Conservation (phyloP, 2,888 invertebrate species). For the Andricus quercusramuli region DNA sequence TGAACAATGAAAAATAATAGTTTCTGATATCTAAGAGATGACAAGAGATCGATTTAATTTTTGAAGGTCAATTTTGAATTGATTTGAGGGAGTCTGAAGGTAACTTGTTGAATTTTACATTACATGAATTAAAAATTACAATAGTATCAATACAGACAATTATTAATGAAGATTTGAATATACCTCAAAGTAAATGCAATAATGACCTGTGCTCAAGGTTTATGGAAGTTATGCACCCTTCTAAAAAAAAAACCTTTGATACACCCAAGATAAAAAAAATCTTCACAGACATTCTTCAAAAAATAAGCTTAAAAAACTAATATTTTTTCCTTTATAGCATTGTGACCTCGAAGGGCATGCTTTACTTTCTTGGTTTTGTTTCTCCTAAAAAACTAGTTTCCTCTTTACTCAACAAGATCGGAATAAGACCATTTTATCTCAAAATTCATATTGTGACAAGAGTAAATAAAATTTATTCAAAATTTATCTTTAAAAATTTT, state of each 20-base stretch:
- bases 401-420: neutral
- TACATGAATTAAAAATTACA: too few relatives aligned
- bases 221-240: neutral
- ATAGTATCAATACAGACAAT: too few relatives aligned
- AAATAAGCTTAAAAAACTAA: slow-evolving; percentile 24
- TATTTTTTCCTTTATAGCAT: slow-evolving; percentile 7
- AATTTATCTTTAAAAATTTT: neutral
- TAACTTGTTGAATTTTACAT: too few relatives aligned
- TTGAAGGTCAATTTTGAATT: too few relatives aligned
- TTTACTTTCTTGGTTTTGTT: slow-evolving; percentile 23
- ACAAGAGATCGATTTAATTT: too few relatives aligned
- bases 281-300: slow-evolving; percentile 7
- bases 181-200: too few relatives aligned
- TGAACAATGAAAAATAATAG: too few relatives aligned
- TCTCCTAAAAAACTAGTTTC: slow-evolving; percentile 2
- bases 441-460: neutral
- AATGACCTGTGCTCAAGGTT: neutral
- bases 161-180: too few relatives aligned
- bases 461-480: neutral
- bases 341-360: neutral
- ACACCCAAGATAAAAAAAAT: slow-evolving; percentile 13
- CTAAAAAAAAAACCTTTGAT: neutral
- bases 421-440: neutral
- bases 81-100: too few relatives aligned
- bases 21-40: too few relatives aligned